Base-by-base conservation (phyloP, 1,140 invertebrate genomes). In the Drosophila tristis region DNA sequence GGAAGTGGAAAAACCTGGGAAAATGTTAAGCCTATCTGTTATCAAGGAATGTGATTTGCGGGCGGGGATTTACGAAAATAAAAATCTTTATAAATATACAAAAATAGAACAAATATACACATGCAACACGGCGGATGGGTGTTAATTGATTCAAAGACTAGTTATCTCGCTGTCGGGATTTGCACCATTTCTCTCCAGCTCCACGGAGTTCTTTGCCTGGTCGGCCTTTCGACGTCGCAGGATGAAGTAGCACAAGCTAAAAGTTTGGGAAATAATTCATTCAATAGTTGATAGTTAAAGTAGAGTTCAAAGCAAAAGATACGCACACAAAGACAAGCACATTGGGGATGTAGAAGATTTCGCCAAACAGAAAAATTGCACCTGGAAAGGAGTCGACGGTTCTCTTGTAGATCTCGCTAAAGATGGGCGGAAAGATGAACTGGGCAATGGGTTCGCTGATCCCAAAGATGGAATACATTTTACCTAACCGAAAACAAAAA, bases 391-490 rank as follows among this genome's bases (percentile, higher is more conserved):
- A 51, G 2, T 92, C 86, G 0, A 92, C 77, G 0, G 90, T 91
- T 31, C 47, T 74, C 8, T 79, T 59, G 53, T 92, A 92, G 4
- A 92, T 80, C 9, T 59, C 61, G 70, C 87, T 90, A 23, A 76
- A 92, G 11, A 92, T 75, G 16, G 90, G 79, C 20, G 90, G 84
- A 56, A 92, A 92, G 6, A 92, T 90, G 16, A 92, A 91, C 16
- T 82, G 77, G 5, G 70, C 87, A 45, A 92, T 80, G 4, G 90
- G 87, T 48, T 92, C 91, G 29, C 86, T 87, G 5, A 92, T 91
- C 4, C 91, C 91, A 31, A 92, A 90, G 7, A 92, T 80, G 0
- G 91, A 90, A 63, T 91, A 92, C 84, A 92, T 91, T 80, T 91
- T 91, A 31, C 91, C 91, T 92, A n/a, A 9, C 70, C 64, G 15